Conservation (phyloP, 2,113 vertebrate species). For the Pardalotus punctatus region DNA sequence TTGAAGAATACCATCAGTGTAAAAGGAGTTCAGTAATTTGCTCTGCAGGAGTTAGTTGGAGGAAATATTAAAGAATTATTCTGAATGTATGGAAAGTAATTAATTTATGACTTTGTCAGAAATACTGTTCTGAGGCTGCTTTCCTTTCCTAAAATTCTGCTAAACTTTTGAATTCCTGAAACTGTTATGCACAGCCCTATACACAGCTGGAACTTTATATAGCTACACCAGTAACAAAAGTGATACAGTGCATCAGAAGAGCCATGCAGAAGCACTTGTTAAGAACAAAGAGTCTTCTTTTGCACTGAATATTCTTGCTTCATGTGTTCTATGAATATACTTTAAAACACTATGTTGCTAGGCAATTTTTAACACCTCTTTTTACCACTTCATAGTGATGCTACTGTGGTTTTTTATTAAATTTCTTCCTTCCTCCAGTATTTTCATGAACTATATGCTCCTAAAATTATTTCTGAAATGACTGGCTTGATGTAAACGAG, state of each 20-base stretch:
- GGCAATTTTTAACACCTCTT: background rate
- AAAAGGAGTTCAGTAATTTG: background rate
- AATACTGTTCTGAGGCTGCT: background rate
- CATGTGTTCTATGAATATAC: background rate
- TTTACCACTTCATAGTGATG: background rate
- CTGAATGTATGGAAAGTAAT: background rate
- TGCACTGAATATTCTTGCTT: background rate
- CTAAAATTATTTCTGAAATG: background rate
- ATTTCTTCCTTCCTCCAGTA: background rate
- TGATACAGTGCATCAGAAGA: background rate
- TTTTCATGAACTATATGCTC: background rate
- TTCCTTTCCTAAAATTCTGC: background rate
- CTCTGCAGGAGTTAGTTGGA: background rate
- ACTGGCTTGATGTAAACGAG: background rate
- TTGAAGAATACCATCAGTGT: background rate
- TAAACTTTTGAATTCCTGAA: background rate
- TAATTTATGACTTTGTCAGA: background rate
- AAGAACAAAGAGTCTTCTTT: constrained; percentile 8
- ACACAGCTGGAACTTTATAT: background rate
- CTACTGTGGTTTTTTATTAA: background rate
- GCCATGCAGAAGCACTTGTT: background rate
- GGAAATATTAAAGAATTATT: background rate
- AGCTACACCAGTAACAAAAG: background rate
- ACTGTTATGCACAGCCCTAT: background rate
- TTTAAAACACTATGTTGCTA: background rate